Evolutionary conservation across 2,113 vertebrate genomes (phyloP).

Genomic region (Alosa alosa): DNA sequence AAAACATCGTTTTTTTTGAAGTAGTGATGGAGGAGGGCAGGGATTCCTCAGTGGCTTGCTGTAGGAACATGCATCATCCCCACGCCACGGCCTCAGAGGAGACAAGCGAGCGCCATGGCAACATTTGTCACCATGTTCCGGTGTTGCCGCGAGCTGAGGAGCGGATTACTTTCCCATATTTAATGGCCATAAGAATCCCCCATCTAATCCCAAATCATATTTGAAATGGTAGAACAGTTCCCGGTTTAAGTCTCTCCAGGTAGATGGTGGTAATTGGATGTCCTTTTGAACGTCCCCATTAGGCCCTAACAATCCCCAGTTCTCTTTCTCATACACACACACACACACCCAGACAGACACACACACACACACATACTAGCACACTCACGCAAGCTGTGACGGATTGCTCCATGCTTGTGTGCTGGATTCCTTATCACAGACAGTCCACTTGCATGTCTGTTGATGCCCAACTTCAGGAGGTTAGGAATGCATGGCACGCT

Average conservation of each 20-base stretch:
- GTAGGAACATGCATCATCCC: neutral
- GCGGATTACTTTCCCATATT: neutral
- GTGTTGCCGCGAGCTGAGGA: neutral
- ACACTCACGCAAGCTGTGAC: neutral
- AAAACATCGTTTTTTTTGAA: neutral
- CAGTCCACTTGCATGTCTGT: neutral
- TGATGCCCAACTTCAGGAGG: neutral
- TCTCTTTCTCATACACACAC: neutral
- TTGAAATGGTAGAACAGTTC: neutral
- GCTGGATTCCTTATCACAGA: neutral
- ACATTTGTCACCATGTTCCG: neutral
- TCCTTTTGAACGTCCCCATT: neutral
- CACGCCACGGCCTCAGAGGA: neutral
- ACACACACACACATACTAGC: neutral
- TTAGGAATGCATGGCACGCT: neutral
- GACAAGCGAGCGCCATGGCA: neutral
- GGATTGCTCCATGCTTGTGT: neutral
- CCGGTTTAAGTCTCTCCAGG: neutral
- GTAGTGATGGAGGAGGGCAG: neutral
- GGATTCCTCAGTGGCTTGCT: neutral
- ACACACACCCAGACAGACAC: neutral
- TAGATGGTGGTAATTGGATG: neutral
- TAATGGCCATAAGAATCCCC: neutral
- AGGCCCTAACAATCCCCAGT: slow-evolving; percentile 5
- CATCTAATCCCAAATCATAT: slow-evolving; percentile 11